Evolutionary conservation across 2,113 vertebrate species (phyloP).

Genomic region (Dissostichus mawsoni): DNA sequence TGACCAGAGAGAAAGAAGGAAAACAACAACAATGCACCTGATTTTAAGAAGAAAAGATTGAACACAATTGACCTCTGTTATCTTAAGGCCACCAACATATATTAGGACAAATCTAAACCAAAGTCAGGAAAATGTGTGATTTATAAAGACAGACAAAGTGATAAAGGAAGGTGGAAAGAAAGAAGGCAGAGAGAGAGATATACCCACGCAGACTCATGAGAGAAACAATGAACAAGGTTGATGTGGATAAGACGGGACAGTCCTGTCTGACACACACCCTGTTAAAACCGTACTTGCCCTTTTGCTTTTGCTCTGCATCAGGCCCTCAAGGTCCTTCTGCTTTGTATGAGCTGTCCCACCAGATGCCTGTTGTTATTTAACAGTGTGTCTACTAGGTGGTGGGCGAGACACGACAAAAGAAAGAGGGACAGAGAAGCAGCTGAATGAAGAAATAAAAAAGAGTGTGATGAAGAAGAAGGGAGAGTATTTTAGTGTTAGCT

Average conservation of each 20-base stretch:
- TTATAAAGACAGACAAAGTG: neutral
- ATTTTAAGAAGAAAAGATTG: conserved; percentile 27
- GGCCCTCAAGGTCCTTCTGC: conserved; percentile 52
- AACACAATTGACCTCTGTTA: neutral
- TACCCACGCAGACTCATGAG: conserved; percentile 14
- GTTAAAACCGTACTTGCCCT: conserved; percentile 51
- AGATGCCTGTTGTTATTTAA: conserved; percentile 56
- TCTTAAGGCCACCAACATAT: neutral
- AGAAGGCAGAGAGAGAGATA: neutral
- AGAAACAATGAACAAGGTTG: conserved; percentile 34
- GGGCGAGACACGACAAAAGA: neutral
- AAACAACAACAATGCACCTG: conserved; percentile 21
- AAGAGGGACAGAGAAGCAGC: too few relatives aligned
- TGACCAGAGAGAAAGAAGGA: conserved; percentile 20
- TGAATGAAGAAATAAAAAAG: neutral
- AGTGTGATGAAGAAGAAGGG: neutral
- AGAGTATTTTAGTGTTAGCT: conserved; percentile 2
- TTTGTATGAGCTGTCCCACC: conserved; percentile 52
- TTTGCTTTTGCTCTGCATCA: conserved; percentile 51
- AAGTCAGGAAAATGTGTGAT: neutral
- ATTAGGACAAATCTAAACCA: neutral
- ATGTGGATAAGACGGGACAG: conserved; percentile 62
- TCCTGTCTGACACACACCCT: conserved; percentile 52
- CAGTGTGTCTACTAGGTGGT: conserved; percentile 12
- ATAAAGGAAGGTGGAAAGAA: neutral